Percentiles rank a stretch among this genome's conserved stretches.
Evolutionary conservation across 2,113 vertebrate species (phyloP).

Genomic region (Ceratotherium simum): DNA sequence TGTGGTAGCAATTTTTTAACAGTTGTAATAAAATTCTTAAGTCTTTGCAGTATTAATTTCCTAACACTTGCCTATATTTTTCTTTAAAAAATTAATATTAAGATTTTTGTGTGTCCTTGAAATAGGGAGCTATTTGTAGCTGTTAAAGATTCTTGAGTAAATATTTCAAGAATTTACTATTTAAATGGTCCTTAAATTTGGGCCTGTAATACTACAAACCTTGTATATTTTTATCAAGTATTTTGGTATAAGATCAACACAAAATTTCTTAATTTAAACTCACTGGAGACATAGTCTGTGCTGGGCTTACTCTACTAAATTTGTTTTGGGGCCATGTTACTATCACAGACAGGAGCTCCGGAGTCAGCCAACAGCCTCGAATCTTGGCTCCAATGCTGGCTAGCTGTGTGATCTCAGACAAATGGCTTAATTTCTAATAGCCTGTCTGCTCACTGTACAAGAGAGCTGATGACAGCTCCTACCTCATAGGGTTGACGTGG

Average conservation of each 20-base stretch:
- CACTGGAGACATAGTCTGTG: background rate
- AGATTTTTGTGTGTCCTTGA: background rate
- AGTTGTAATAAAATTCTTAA: background rate
- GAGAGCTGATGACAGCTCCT: background rate
- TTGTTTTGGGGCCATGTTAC: background rate
- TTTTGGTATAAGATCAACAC: conserved; percentile 26
- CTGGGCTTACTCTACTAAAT: background rate
- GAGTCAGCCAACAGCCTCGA: background rate
- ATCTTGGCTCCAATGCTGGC: background rate
- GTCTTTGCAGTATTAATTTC: background rate
- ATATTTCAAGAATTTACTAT: conserved; percentile 54
- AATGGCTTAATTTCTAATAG: background rate
- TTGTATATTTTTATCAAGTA: conserved; percentile 51
- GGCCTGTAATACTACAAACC: background rate
- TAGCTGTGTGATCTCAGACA: background rate
- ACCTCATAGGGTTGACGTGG: no score
- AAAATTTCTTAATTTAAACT: conserved; percentile 44
- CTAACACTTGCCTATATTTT: background rate
- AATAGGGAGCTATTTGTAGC: conserved; percentile 48
- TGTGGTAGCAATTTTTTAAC: background rate
- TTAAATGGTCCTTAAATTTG: conserved; percentile 36
- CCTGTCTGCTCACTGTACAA: background rate
- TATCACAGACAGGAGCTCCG: no score
- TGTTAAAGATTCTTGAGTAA: conserved; percentile 33
- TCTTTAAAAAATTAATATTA: background rate